A percentile compares a stretch with the other conserved stretches of the same genome.
Evolutionary conservation across 2,797 vertebrate genomes (phyloP).

Genomic region (Diglossa cyanea): DNA sequence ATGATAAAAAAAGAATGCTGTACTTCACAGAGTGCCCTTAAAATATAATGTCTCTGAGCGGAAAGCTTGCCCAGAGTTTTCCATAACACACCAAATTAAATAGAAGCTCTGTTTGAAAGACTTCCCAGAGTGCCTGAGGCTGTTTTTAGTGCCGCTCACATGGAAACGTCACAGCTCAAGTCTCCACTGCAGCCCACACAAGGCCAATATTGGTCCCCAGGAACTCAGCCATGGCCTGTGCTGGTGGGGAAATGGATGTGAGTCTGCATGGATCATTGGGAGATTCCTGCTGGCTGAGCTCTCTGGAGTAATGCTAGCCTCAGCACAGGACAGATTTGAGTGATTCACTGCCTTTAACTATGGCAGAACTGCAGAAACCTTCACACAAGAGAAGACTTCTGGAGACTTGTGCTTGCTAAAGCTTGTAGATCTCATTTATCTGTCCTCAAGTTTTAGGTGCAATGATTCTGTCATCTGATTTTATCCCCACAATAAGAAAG

Average conservation of each 20-base stretch:
- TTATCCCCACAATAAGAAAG: background rate
- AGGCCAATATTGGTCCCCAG: background rate
- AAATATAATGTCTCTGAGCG: background rate
- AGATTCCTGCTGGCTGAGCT: background rate
- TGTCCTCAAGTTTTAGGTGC: background rate
- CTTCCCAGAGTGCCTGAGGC: background rate
- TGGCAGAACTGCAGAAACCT: background rate
- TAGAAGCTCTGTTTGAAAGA: background rate
- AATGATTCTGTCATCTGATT: background rate
- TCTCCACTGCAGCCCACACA: background rate
- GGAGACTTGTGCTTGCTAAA: background rate
- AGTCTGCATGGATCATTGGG: background rate
- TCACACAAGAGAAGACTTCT: background rate
- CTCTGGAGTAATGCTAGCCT: background rate
- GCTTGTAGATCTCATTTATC: rapidly evolving
- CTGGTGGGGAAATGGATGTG: background rate
- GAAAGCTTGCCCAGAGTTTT: constrained; percentile 23
- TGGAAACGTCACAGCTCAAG: background rate
- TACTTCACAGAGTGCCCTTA: background rate
- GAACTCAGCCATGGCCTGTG: background rate
- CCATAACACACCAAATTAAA: constrained; percentile 7
- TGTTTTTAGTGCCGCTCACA: constrained; percentile 19
- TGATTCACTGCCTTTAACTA: background rate
- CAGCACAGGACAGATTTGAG: background rate
- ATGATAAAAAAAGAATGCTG: background rate